Base-by-base conservation (phyloP, 2,113 vertebrate genomes). In the Aphelocoma coerulescens region DNA sequence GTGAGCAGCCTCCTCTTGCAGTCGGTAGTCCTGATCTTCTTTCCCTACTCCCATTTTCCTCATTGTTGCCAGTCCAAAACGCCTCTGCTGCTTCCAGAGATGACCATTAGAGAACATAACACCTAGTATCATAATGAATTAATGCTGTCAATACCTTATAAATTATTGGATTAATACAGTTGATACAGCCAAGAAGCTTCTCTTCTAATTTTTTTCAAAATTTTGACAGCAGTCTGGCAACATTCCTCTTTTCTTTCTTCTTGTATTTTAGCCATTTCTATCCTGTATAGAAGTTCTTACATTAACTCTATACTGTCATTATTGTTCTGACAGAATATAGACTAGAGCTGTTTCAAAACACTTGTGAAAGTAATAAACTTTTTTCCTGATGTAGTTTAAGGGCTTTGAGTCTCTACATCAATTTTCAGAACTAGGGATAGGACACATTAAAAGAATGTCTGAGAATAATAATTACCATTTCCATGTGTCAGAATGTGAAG, bases 81-180 rank as follows among this genome's bases (percentile, higher is more conserved):
- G 43, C 43, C 81, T 92, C 55, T 94, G 91, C 71, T 96, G 93
- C 80, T 94, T 95, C 95, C 95, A 94, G 61, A 89, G 2, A 15
- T 7, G 48, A 43, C 91, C 89, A 46, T 71, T 89, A 71, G 93
- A 94, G 65, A 93, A 91, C n/a, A 87, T 51, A 67, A 95, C 14
- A 72, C 91, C 89, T 95, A 30, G 32, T 14, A 81, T 24, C 35
- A 89, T 11, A 67, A 87, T 17, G 48, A 89, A 71, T 11, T 51
- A 27, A 39, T 9, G 18, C 23, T 69, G 59, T 52, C 65, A 89
- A 23, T 30, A 13, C 14, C 33, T 75, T 46, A 41, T 14, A 71
- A 78, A 62, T 73, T 13, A 67, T 52, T 32, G 7, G 33, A 55
- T 35, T 21, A 3, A 37, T 48, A 48, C 12, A 26, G 10, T 16